Evolutionary conservation across 92 coral and sea anemone species (phyloP), one percentile per base, ranked within the genome.

Genomic region (Galaxea fascicularis): DNA sequence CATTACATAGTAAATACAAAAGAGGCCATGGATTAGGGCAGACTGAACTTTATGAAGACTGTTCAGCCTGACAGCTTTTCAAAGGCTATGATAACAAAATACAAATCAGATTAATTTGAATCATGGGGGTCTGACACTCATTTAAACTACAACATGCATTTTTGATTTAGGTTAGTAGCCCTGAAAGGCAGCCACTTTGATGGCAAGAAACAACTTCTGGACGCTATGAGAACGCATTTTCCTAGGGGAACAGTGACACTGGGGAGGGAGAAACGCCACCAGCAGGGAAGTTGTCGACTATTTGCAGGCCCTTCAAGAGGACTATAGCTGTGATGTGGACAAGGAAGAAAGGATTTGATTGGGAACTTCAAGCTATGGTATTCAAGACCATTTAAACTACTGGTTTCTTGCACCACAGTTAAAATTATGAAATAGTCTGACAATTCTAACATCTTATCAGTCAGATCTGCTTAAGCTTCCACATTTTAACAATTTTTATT

Each of bases 141-240:
- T n/a, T n/a, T n/a, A n/a, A n/a, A n/a, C n/a, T n/a, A n/a, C n/a
- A n/a, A n/a, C n/a, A n/a, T n/a, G n/a, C n/a, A n/a, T 66, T 66
- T 30, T 27, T 29, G 10, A 10, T 27, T 4, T 27, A 68, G 73
- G 73, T 6, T 31, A 31, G 35, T 68, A 68, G n/a, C 73, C 26
- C 73, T 68, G n/a, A 68, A 68, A n/a, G 73, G 73, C 15, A 68
- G 73, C 20, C 4, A 51, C 51, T 68, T 68, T n/a, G 73, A 68
- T 20, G 73, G 73, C n/a, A 3, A 5, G 10, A 68, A 68, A 26
- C 73, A 68, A 39, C 73, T 68, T 10, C n/a, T 68, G 17, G 73
- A 68, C 21, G 73, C 73, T 9, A 11, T 68, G 9, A 16, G 73
- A 8, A 68, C 27, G 12, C 53, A 51, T 16, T 68, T 68, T 4